Percentiles rank a stretch among this genome's conserved stretches.
phyloP scores from a whole-genome alignment of 2,797 vertebrate genomes.

The Emys orbicularis region DNA sequence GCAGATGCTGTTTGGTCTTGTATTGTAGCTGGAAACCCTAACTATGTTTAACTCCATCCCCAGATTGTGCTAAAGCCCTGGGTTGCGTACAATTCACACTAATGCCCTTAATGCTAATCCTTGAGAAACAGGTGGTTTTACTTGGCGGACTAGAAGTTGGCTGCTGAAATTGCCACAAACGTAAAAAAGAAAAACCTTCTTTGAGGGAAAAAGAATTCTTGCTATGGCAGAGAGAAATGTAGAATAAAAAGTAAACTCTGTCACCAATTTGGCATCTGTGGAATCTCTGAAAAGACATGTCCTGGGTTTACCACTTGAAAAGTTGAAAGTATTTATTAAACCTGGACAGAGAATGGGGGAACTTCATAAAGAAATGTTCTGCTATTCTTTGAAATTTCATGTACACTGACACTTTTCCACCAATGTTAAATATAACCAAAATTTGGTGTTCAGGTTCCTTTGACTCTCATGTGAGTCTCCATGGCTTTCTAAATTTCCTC shows the following conservation, averaged over 20 bases:
- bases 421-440: conserved; percentile 4
- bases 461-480: not conserved
- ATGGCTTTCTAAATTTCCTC: conserved; percentile 10
- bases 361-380: conserved; percentile 1
- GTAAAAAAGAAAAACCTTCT: not conserved
- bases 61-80: conserved; percentile 27
- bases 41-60: conserved; percentile 12
- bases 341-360: not conserved
- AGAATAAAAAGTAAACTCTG: not conserved
- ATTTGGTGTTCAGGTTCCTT: not conserved
- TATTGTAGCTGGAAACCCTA: not conserved
- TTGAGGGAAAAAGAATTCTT: conserved; percentile 30
- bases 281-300: not conserved
- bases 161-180: not conserved
- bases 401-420: not conserved
- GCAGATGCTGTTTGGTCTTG: too few species aligned
- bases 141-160: conserved; percentile 12
- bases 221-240: not conserved
- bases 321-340: not conserved
- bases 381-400: conserved; percentile 22
- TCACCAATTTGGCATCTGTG: not conserved
- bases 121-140: conserved; percentile 24
- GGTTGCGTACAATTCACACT: conserved; percentile 44
- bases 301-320: not conserved
- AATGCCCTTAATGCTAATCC: conserved; percentile 14